These are phyloP conservation scores for Myodes glareolus DNA, from an alignment of 2,113 vertebrate species.

Conservation along the genomic window DNA sequence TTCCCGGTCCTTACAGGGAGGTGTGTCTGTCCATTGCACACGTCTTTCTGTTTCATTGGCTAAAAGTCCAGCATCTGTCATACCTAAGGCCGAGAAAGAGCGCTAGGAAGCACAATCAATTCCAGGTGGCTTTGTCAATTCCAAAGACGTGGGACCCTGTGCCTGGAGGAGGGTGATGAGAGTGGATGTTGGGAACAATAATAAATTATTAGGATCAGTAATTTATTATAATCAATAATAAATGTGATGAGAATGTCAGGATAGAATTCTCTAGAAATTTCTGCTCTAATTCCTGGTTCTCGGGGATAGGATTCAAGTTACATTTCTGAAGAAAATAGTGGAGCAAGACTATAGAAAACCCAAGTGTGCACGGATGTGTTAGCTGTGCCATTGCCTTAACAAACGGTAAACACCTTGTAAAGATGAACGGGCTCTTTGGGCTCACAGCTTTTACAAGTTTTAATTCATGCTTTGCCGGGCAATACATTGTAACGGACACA, in stretches of 20 bases:
- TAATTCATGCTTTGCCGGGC: neutral
- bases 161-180: neutral
- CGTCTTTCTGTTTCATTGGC: neutral
- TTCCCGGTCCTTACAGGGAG: neutral
- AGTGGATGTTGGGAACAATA: neutral
- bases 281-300: neutral
- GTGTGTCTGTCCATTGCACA: no score
- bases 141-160: neutral
- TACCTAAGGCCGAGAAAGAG: neutral
- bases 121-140: neutral
- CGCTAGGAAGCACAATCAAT: neutral
- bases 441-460: neutral
- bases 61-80: neutral
- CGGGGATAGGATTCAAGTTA: neutral
- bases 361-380: neutral
- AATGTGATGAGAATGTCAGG: neutral
- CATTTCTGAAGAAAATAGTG: neutral
- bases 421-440: neutral
- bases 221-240: no score
- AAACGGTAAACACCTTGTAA: neutral
- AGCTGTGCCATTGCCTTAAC: neutral
- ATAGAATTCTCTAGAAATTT: slow-evolving; percentile 38
- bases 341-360: neutral
- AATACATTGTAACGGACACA: neutral
- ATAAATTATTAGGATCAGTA: no score